Percentiles rank a stretch among this genome's conserved stretches.
phyloP scores from a whole-genome alignment of 1,140 invertebrate genomes.

The Dreissena polymorpha region DNA sequence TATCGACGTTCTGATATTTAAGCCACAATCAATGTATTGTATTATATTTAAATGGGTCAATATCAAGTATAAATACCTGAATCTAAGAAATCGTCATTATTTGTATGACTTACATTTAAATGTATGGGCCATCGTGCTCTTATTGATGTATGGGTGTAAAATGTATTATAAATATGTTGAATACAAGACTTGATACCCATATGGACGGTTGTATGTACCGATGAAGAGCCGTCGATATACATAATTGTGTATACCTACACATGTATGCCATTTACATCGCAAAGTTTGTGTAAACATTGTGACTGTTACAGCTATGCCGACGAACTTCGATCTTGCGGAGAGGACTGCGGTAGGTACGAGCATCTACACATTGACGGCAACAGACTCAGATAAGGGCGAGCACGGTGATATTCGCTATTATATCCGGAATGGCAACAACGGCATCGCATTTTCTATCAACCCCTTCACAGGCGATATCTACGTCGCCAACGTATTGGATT shows the following conservation, averaged over 20 bases:
- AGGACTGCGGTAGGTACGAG: slow-evolving; percentile 52
- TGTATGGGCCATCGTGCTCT: slow-evolving; percentile 32
- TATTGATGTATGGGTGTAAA: slow-evolving; percentile 41
- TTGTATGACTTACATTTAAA: slow-evolving; percentile 33
- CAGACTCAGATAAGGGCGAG: slow-evolving; percentile 59
- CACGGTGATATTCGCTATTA: slow-evolving; percentile 61
- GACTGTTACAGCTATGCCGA: too few relatives aligned
- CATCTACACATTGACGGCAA: slow-evolving; percentile 61
- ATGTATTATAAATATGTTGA: not conserved
- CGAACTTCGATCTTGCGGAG: slow-evolving; percentile 33
- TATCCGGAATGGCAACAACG: slow-evolving; percentile 52
- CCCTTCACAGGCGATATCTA: slow-evolving; percentile 48
- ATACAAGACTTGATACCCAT: too few relatives aligned
- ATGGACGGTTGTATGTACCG: too few relatives aligned
- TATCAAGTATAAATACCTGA: slow-evolving; percentile 32
- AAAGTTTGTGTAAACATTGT: too few relatives aligned
- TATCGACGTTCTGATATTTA: slow-evolving; percentile 86
- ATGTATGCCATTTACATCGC: too few relatives aligned
- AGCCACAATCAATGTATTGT: not conserved
- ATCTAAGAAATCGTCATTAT: slow-evolving; percentile 34
- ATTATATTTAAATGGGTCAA: slow-evolving; percentile 43
- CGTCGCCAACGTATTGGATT: slow-evolving; percentile 61
- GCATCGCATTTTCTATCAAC: slow-evolving; percentile 58
- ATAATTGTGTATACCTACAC: too few relatives aligned
- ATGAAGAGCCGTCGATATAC: too few relatives aligned